Evolutionary conservation across 1,140 invertebrate genomes (phyloP).

Genomic region (Matsumurasca onukii): DNA sequence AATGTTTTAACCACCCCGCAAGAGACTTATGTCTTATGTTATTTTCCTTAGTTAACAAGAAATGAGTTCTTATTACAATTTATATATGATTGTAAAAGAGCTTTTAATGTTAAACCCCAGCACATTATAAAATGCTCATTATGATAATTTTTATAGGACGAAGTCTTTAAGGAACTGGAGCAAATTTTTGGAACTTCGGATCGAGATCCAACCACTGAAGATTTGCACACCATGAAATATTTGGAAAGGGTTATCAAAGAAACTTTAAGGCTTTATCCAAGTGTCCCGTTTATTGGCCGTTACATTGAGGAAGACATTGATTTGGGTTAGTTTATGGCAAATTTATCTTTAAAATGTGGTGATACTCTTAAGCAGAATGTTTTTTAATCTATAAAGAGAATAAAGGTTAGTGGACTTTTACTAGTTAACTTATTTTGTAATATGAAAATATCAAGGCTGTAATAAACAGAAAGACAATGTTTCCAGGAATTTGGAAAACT

Average conservation of each 20-base stretch:
- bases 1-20: no score
- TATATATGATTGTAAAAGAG: no score
- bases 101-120: no score
- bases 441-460: no score
- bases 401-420: background rate
- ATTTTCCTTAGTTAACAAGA: no score
- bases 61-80: no score
- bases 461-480: no score
- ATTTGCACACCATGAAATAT: slow-evolving; percentile 57
- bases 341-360: background rate
- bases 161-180: slow-evolving; percentile 29
- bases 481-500: no score
- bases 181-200: slow-evolving; percentile 27
- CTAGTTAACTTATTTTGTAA: background rate
- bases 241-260: slow-evolving; percentile 66
- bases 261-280: slow-evolving; percentile 58
- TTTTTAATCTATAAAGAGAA: background rate
- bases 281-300: slow-evolving; percentile 57
- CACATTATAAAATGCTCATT: no score
- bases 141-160: slow-evolving; percentile 36
- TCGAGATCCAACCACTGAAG: slow-evolving; percentile 49
- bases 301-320: slow-evolving; percentile 48
- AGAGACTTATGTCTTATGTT: no score
- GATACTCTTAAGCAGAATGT: background rate
- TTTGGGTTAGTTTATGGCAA: background rate